phyloP scores from a whole-genome alignment of 2,797 vertebrate species.

The Coilia nasus region DNA sequence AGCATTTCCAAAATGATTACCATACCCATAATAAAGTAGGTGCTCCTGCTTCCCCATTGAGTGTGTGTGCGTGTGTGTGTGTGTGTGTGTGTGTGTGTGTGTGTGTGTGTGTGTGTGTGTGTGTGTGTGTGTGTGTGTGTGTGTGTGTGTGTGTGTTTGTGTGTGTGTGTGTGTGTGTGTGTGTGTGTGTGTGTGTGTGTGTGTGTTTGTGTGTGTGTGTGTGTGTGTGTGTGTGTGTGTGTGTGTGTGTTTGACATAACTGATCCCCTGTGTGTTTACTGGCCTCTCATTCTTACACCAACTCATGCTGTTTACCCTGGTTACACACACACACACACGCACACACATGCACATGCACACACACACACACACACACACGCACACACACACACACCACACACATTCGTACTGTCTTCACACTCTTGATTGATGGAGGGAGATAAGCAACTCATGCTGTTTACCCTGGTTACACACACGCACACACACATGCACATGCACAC shows the following conservation, averaged over 20 bases:
- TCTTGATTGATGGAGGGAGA: neutral
- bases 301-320: neutral
- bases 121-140: too few species aligned
- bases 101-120: too few species aligned
- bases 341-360: too few species aligned
- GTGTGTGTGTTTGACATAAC: neutral
- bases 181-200: too few species aligned
- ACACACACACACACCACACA: too few species aligned
- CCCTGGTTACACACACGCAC: neutral
- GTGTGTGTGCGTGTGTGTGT: neutral
- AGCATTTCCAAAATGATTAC: conserved; percentile 35
- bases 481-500: too few species aligned
- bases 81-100: too few species aligned
- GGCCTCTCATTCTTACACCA: neutral
- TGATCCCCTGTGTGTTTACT: neutral
- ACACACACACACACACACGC: too few species aligned
- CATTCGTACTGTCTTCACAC: neutral
- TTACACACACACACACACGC: neutral
- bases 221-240: too few species aligned
- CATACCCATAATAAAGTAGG: conserved; percentile 37
- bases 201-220: too few species aligned
- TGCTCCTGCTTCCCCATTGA: conserved; percentile 6
- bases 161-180: neutral
- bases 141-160: neutral
- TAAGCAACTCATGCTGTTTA: neutral